phyloP scores from a whole-genome alignment of 2,888 invertebrate genomes.

The Drosophila paramelanica region DNA sequence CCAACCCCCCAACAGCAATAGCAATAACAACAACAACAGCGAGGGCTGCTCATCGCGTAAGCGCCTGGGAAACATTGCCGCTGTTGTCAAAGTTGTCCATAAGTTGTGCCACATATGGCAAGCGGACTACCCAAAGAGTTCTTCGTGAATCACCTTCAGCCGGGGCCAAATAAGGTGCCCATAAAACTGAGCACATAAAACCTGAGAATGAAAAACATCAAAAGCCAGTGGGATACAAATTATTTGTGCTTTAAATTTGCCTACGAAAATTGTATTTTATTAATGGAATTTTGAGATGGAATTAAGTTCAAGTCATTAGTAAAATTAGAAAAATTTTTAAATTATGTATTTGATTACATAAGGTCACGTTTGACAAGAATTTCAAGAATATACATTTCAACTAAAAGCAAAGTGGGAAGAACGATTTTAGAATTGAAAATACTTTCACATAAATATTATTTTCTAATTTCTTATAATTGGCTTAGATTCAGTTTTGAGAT shows the following conservation, averaged over 20 bases:
- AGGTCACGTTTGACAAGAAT: not conserved
- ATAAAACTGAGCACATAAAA: conserved; percentile 42
- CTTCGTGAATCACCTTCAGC: conserved; percentile 33
- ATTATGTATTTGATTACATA: not conserved
- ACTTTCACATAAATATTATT: too few species aligned
- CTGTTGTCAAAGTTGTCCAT: not conserved
- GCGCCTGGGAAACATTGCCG: conserved; percentile 1
- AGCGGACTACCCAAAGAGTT: conserved; percentile 9
- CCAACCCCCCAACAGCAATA: conserved; percentile 44
- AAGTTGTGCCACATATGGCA: conserved; percentile 13
- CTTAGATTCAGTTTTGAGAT: too few species aligned
- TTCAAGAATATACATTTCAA: not conserved
- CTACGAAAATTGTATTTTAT: conserved; percentile 16
- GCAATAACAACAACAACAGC: not conserved
- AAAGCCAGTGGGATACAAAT: conserved; percentile 47
- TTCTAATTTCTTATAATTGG: too few species aligned
- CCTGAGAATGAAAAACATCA: conserved; percentile 26
- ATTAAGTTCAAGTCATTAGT: conserved; percentile 24
- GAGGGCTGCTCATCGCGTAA: conserved; percentile 40
- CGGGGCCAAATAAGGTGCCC: conserved; percentile 41
- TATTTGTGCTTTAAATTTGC: conserved; percentile 15
- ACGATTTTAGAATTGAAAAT: too few species aligned
- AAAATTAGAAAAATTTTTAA: conserved; percentile 24
- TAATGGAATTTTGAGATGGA: conserved; percentile 20
- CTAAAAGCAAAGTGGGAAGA: too few species aligned